These are phyloP conservation scores for Hirundo rustica DNA, from an alignment of 2,797 vertebrate species.

Conservation along the genomic window DNA sequence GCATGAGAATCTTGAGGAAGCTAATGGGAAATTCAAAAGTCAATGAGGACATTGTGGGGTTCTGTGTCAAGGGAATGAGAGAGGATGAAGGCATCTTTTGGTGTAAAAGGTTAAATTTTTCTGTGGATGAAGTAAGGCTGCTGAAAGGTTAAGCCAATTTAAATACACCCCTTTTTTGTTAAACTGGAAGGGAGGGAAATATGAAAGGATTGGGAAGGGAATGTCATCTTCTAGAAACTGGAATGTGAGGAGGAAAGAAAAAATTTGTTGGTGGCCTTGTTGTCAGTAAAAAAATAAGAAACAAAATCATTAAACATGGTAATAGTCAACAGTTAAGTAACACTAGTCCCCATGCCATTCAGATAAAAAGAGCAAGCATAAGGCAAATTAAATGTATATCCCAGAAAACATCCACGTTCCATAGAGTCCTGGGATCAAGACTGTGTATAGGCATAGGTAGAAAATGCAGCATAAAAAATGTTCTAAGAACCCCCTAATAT, in stretches of 20 bases:
- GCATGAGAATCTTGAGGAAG: conserved; percentile 31
- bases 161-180: neutral
- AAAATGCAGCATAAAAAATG: neutral
- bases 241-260: neutral
- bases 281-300: neutral
- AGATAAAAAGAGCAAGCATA: neutral
- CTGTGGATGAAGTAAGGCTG: conserved; percentile 9
- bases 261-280: neutral
- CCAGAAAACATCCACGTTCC: neutral
- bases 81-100: neutral
- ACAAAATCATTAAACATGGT: neutral
- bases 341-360: neutral
- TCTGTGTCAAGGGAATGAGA: neutral
- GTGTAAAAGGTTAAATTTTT: conserved; percentile 49
- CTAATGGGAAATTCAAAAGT: conserved; percentile 19
- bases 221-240: neutral
- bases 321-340: neutral
- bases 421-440: neutral
- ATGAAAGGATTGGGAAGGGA: neutral
- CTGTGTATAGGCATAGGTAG: neutral
- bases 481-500: neutral
- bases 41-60: conserved; percentile 24
- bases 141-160: conserved; percentile 32
- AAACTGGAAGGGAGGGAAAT: neutral
- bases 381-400: neutral